Base-by-base conservation (phyloP, 2,888 invertebrate species). In the Hemistola chrysoprasaria region DNA sequence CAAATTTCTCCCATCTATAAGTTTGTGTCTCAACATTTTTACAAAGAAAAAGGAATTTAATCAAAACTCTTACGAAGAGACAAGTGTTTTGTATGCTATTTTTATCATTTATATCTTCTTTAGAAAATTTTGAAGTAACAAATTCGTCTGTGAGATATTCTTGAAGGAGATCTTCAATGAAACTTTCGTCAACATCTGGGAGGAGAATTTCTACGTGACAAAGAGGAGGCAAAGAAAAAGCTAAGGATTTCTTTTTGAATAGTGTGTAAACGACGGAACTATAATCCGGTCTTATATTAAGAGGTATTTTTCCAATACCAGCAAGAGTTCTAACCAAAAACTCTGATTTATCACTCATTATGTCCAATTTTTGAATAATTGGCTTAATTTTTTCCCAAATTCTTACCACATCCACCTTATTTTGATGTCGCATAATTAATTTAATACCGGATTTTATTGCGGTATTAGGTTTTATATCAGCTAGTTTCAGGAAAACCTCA, bases 321-420 rank as follows among this genome's bases (percentile, higher is more conserved):
- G 3, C 6, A 6, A 38, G 8, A 22, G n/a, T 10, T 23, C 11
- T 44, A 3, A 31, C 11, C 39, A 45, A 3, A 53, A 33, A 0
- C 41, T 23, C 1, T 65, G 28, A 7, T 2, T 47, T 29, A 0
- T 44, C 52, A 8, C 43, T 33, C 5, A 45, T 44, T 2, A 69
- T 3, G 21, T 72, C 59, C 4, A 68, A 37, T 8, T 50, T 49
- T 11, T 40, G 22, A 7, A 80, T 46, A 0, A 69, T 16, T 0
- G 60, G 53, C 42, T 70, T 71, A 1, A 73, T 41, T 6, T 56
- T 53, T 8, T 61, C 40, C 78, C 77, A 80, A 20, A 77, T 47
- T 11, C n/a, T n/a, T n/a, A 32, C 10, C 8, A n/a, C 23, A 27
- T 73, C 59, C 1, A 62, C 42, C 0, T 25, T 20, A 8, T 53